phyloP scores from a whole-genome alignment of 2,797 vertebrate species.

The Mus caroli region DNA sequence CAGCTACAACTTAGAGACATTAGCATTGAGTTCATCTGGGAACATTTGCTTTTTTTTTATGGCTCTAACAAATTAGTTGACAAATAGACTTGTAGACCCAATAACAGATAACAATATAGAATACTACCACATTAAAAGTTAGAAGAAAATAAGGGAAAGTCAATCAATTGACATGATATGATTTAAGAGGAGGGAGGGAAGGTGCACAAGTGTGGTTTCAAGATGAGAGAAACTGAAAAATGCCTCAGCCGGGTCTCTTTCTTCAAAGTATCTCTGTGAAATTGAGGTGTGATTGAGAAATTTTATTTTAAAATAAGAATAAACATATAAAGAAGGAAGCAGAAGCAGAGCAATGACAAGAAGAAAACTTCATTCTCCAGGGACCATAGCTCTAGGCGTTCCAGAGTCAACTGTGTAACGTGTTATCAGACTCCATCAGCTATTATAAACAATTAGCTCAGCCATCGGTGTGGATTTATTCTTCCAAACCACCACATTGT shows the following conservation, averaged over 20 bases:
- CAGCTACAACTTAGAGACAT: neutral
- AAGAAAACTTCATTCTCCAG: slow-evolving; percentile 44
- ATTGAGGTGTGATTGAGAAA: neutral
- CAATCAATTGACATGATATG: neutral
- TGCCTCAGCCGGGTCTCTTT: neutral
- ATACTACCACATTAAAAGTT: neutral
- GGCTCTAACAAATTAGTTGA: neutral
- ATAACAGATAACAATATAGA: neutral
- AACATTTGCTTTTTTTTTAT: neutral
- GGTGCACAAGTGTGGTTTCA: neutral
- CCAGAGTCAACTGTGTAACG: slow-evolving; percentile 71
- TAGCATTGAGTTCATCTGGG: neutral
- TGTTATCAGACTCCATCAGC: slow-evolving; percentile 71
- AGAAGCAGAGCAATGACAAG: neutral
- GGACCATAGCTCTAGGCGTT: slow-evolving; percentile 73
- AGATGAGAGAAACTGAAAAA: neutral
- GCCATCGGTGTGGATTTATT: slow-evolving; percentile 75
- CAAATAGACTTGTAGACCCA: neutral
- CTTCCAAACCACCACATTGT: slow-evolving; percentile 80
- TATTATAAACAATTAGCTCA: slow-evolving; percentile 72
- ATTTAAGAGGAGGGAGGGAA: neutral
- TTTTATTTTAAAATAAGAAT: neutral
- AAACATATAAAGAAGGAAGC: neutral
- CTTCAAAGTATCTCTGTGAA: neutral
- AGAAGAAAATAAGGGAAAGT: neutral